phyloP scores from a whole-genome alignment of 2,113 vertebrate genomes.

The Ptychochromis oligacanthus region DNA sequence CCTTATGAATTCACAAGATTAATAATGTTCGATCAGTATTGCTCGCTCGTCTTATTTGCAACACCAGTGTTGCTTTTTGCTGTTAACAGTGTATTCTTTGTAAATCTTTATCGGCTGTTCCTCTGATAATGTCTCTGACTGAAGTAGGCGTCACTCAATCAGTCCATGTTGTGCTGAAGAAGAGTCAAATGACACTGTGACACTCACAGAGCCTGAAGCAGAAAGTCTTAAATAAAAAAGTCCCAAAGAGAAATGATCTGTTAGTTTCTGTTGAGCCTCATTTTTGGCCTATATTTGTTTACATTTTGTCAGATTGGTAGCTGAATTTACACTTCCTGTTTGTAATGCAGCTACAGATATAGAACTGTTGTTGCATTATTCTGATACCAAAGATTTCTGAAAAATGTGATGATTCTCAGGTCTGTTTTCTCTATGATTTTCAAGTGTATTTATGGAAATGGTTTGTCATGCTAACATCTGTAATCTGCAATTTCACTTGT shows the following conservation, averaged over 20 bases:
- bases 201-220: not conserved
- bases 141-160: rapidly evolving
- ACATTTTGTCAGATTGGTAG: not conserved
- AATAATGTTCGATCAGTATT: too few relatives aligned
- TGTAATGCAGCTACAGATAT: too few relatives aligned
- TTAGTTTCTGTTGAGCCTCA: not conserved
- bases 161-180: not conserved
- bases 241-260: not conserved
- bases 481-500: not conserved
- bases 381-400: too few relatives aligned
- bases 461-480: not conserved
- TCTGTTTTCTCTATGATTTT: not conserved
- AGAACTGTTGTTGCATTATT: not conserved
- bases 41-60: too few relatives aligned
- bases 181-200: not conserved
- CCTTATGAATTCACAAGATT: too few relatives aligned
- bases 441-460: not conserved
- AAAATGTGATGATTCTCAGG: not conserved
- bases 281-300: rapidly evolving
- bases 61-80: too few relatives aligned
- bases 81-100: too few relatives aligned
- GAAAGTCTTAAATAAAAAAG: not conserved
- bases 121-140: not conserved
- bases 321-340: too few relatives aligned
- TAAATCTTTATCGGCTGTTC: not conserved